Percentiles rank a stretch among this genome's conserved stretches.
phyloP scores from a whole-genome alignment of 1,140 invertebrate genomes.

The Caerostris extrusa region DNA sequence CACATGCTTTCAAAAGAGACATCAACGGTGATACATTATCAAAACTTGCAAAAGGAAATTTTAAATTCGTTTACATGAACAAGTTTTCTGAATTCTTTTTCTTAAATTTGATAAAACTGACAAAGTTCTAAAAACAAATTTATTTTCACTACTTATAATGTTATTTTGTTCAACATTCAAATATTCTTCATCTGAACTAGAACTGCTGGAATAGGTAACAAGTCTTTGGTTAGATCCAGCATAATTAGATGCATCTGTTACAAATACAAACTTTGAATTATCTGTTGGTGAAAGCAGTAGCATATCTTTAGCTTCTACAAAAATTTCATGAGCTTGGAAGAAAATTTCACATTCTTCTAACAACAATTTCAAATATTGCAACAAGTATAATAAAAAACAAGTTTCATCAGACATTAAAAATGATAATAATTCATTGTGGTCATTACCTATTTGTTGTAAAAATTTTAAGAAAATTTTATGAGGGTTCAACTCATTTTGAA shows the following conservation, averaged over 20 bases:
- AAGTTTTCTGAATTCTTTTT: background rate
- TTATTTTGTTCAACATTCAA: background rate
- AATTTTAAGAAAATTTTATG: constrained; percentile 39
- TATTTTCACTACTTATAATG: background rate
- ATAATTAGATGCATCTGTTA: too few species aligned
- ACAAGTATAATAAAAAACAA: constrained; percentile 30
- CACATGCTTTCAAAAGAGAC: background rate
- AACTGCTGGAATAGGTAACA: constrained; percentile 31
- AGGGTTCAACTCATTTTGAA: constrained; percentile 5
- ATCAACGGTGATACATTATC: constrained; percentile 32
- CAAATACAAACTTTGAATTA: background rate
- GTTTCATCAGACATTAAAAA: constrained; percentile 55
- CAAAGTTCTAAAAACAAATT: background rate
- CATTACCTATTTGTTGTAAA: constrained; percentile 8
- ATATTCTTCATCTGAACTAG: constrained; percentile 36
- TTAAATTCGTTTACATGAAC: constrained; percentile 39
- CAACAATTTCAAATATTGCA: constrained; percentile 1
- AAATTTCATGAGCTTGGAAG: constrained; percentile 3
- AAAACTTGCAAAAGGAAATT: too few species aligned
- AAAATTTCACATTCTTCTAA: background rate
- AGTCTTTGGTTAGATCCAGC: background rate
- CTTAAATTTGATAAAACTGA: constrained; percentile 42
- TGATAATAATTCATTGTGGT: constrained; percentile 42
- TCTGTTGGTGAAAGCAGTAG: background rate
- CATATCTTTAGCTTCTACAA: background rate